A percentile compares a stretch with the other conserved stretches of the same genome.
phyloP scores from a whole-genome alignment of 2,797 vertebrate species.

The Malurus splendens region DNA sequence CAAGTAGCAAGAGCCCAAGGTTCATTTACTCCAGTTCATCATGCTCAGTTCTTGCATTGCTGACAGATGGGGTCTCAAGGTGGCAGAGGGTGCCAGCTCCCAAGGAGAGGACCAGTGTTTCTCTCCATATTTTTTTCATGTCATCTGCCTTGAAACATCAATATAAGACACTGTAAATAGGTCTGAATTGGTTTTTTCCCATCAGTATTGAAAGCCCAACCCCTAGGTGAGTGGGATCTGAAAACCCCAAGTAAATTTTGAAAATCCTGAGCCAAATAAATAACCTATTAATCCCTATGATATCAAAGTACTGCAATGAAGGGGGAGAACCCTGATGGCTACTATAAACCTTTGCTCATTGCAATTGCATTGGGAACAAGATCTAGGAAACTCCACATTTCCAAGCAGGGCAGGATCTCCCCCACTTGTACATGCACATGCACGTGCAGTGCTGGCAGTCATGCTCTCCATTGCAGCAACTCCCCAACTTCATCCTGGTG shows the following conservation, averaged over 20 bases:
- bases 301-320: neutral
- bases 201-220: neutral
- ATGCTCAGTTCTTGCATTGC: neutral
- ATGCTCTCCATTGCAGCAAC: neutral
- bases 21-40: neutral
- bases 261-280: neutral
- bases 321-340: neutral
- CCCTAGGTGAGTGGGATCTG: neutral
- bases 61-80: neutral
- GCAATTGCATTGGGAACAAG: neutral
- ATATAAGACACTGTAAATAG: neutral
- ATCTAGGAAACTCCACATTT: neutral
- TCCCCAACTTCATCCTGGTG: neutral
- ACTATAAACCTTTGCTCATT: neutral
- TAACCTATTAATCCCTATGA: neutral
- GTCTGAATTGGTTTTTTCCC: neutral
- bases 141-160: neutral
- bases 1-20: neutral
- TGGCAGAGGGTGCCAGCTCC: neutral
- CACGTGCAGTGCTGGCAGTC: neutral
- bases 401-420: neutral
- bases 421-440: fast-evolving
- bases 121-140: neutral
- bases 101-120: neutral
- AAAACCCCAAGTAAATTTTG: neutral